Evolutionary conservation across 2,888 invertebrate genomes (phyloP).

Genomic region (Acleris cristana): DNA sequence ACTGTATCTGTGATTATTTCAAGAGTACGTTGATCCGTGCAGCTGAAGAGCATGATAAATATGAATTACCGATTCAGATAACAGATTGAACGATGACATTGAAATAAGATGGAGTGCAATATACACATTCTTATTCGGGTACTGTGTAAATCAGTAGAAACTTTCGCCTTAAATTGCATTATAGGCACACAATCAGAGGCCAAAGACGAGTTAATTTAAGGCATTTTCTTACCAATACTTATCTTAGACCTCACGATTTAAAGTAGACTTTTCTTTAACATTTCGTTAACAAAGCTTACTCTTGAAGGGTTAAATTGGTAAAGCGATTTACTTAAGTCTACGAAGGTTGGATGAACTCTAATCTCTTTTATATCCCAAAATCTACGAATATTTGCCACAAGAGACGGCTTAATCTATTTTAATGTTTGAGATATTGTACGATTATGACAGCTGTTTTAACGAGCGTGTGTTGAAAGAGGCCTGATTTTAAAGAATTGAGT

Average conservation of each 20-base stretch:
- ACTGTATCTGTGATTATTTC: no score
- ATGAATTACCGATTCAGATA: not conserved
- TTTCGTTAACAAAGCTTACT: slow-evolving; percentile 12
- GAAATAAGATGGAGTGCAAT: slow-evolving; percentile 11
- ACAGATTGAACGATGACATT: slow-evolving; percentile 8
- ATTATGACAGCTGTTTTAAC: not conserved
- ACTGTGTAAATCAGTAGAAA: slow-evolving; percentile 19
- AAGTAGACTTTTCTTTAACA: slow-evolving; percentile 2
- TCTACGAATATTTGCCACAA: slow-evolving; percentile 18
- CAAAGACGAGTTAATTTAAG: slow-evolving; percentile 11
- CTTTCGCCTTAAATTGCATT: slow-evolving; percentile 17
- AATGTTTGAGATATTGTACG: slow-evolving; percentile 1
- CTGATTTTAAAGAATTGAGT: not conserved
- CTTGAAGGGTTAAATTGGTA: slow-evolving; percentile 34
- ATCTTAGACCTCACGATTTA: not conserved
- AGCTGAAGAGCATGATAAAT: not conserved
- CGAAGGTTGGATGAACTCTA: slow-evolving; percentile 27
- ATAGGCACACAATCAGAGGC: slow-evolving; percentile 17
- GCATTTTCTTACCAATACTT: not conserved
- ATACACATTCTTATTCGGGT: slow-evolving; percentile 12
- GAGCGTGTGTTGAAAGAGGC: not conserved
- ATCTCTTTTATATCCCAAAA: slow-evolving; percentile 30
- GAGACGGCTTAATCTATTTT: slow-evolving; percentile 12
- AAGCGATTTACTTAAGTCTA: slow-evolving; percentile 28
- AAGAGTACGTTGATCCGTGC: no score